phyloP scores from a whole-genome alignment of 2,888 invertebrate genomes.

The Poecilobothrus nobilitatus region DNA sequence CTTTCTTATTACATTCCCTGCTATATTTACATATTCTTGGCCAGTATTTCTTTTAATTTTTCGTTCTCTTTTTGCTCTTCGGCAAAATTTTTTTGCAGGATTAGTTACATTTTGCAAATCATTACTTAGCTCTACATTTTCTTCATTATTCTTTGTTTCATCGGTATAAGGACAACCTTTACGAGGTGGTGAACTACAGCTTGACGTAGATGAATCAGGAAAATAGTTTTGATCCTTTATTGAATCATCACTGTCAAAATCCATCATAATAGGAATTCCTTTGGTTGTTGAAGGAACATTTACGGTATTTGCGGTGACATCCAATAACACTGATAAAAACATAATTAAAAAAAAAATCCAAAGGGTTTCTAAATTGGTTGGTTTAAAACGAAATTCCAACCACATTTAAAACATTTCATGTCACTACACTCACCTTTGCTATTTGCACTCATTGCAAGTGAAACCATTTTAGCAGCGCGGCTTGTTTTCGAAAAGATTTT shows the following conservation, averaged over 20 bases:
- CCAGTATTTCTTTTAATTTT: conserved; percentile 2
- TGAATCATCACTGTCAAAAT: conserved; percentile 7
- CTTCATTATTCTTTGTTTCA: too few species aligned
- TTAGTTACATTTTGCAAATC: not conserved
- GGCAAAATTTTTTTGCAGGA: conserved; percentile 1
- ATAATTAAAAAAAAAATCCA: too few species aligned
- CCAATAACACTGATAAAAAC: too few species aligned
- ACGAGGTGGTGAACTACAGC: not conserved
- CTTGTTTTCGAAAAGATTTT: too few species aligned
- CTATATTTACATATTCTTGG: not conserved
- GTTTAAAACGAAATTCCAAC: too few species aligned
- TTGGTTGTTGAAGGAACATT: not conserved
- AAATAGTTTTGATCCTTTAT: conserved; percentile 6
- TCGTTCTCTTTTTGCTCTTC: not conserved
- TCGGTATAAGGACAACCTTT: too few species aligned
- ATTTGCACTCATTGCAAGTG: too few species aligned
- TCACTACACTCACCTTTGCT: too few species aligned
- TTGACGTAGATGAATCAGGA: not conserved
- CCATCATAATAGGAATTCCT: not conserved
- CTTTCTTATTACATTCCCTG: not conserved
- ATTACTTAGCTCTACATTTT: not conserved
- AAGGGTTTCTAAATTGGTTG: too few species aligned
- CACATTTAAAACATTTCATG: too few species aligned
- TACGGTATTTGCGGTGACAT: too few species aligned
- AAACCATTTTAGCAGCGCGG: too few species aligned